Base-by-base conservation (phyloP, 2,113 vertebrate species). In the Nycticorax nycticorax region DNA sequence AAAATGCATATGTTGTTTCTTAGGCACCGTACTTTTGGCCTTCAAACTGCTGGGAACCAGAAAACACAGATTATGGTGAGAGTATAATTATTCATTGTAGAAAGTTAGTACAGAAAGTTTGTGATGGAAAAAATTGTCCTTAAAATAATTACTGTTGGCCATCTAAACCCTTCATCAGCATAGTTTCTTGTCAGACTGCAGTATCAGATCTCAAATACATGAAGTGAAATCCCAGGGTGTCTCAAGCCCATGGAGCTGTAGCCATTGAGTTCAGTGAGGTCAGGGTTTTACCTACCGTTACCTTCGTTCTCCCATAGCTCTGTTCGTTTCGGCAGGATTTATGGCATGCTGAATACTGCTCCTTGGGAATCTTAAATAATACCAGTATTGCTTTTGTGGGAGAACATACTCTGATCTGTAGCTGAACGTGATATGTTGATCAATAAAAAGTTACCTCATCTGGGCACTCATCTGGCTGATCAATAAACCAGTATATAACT, bases 51-150 rank as follows among this genome's bases (percentile, higher is more conserved):
- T 99, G 99, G 99, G 99, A 99, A 97, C 99, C 99, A 33, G 99
- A 99, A 97, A 99, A 99, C 97, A 99, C 99, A 35, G 99, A 99
- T 97, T 99, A 99, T 45, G 99, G 99, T 99, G 97, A 99, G 99
- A 91, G 26, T 63, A 16, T 39, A 48, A 68, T 79, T 90, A 57
- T 62, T 77, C 18, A 50, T 89, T 89, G n/a, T 57, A 62, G 32
- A 77, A 92, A 69, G 45, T 75, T 75, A 32, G 26, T 47, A 76
- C 10, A 52, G 55, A 72, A 92, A 53, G 6, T 74, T 27, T 47
- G 11, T 63, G 33, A 48, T 79, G 57, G 23, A 84, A 80, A 82
- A 55, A 48, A 22, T 9, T 43, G 50, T 82, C 37, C 35, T 79
- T 85, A n/a, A 84, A 81, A 48, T 80, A 82, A 69, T 79, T 84